These are phyloP conservation scores for Lepisosteus oculatus DNA, from an alignment of 2,113 vertebrate species.

Conservation along the genomic window DNA sequence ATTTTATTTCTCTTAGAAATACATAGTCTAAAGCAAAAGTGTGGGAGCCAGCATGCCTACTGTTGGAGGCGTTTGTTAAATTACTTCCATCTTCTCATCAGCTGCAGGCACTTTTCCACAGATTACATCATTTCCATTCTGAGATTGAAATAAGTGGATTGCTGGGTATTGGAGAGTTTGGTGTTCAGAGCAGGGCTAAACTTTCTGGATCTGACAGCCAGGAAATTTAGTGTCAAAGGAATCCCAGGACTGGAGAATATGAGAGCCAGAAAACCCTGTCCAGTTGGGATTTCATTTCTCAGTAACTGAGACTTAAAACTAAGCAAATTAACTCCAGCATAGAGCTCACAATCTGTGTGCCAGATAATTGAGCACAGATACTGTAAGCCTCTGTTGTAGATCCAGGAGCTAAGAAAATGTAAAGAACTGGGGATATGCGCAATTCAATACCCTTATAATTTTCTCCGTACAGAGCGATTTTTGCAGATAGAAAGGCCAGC, in stretches of 20 bases:
- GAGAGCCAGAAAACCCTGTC: constrained; percentile 30
- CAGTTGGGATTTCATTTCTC: background rate
- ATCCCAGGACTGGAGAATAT: constrained; percentile 41
- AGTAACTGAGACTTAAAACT: too few species aligned
- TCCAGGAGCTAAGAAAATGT: constrained; percentile 32
- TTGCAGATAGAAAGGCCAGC: too few species aligned
- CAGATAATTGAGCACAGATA: constrained; percentile 38
- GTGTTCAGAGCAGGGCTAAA: constrained; percentile 9
- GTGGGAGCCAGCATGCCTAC: background rate
- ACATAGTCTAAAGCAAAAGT: too few species aligned
- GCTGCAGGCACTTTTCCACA: constrained; percentile 9
- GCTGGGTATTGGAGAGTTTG: background rate
- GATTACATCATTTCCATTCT: background rate
- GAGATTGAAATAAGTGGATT: background rate
- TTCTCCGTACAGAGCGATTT: too few species aligned
- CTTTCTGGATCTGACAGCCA: constrained; percentile 35
- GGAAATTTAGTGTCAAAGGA: constrained; percentile 49
- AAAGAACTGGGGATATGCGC: too few species aligned
- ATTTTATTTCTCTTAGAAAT: too few species aligned
- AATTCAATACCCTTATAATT: too few species aligned
- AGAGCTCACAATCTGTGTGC: too few species aligned
- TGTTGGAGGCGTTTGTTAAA: background rate
- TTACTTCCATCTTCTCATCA: background rate
- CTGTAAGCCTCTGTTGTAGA: constrained; percentile 37
- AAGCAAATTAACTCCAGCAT: too few species aligned